These are phyloP conservation scores for Callospermophilus lateralis DNA, from an alignment of 2,113 vertebrate species.

Conservation along the genomic window DNA sequence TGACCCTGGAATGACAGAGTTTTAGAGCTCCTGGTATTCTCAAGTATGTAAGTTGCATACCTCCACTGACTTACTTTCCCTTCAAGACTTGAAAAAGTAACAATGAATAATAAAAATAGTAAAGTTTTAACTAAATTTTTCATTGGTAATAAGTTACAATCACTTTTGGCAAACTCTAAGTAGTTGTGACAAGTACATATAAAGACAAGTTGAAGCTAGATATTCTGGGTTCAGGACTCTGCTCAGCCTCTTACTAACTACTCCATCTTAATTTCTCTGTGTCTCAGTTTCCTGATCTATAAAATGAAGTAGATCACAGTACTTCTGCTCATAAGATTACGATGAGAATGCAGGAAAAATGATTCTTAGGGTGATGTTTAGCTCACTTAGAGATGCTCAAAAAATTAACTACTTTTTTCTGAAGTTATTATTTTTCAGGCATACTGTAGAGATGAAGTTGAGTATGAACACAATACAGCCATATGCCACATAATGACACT, in stretches of 20 bases:
- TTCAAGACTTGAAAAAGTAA: constrained; percentile 60
- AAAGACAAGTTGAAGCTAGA: not conserved
- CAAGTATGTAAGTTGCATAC: not conserved
- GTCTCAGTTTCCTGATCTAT: constrained; percentile 15
- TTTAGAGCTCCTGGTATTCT: not conserved
- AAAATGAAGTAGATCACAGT: not conserved
- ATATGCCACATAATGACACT: not conserved
- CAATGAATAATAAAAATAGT: not conserved
- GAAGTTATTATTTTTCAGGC: not conserved
- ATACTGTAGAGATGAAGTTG: not conserved
- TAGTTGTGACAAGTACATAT: not conserved
- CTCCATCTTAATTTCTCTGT: constrained; percentile 1
- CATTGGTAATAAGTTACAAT: not conserved
- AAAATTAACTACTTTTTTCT: not conserved
- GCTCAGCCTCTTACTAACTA: not conserved
- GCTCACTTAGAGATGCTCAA: not conserved
- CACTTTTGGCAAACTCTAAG: not conserved
- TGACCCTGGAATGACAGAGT: not conserved
- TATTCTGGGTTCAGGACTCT: not conserved
- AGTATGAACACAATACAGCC: not conserved
- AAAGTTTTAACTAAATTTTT: constrained; percentile 15
- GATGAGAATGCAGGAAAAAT: not conserved
- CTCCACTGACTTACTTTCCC: constrained; percentile 51
- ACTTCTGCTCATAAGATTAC: not conserved
- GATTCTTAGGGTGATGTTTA: not conserved